These are phyloP conservation scores for Burhinus bistriatus DNA, from an alignment of 2,113 vertebrate genomes.

Conservation along the genomic window DNA sequence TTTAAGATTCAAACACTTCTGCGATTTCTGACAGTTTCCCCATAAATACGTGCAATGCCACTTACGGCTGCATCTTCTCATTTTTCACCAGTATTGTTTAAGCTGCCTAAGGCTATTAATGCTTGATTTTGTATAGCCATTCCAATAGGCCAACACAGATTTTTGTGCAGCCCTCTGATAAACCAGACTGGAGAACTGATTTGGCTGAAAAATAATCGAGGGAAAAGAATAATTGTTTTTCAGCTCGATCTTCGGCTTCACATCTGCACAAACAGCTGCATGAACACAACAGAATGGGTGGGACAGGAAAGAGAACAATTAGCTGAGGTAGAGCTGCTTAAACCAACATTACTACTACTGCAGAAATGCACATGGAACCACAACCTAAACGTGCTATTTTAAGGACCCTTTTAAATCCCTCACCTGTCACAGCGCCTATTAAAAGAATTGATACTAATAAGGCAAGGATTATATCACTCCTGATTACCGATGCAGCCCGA, in stretches of 20 bases:
- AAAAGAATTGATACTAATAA: constrained; percentile 39
- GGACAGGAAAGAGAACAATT: constrained; percentile 56
- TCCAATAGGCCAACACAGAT: not conserved
- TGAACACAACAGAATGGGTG: constrained; percentile 35
- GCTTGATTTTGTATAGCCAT: not conserved
- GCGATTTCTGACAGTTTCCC: not conserved
- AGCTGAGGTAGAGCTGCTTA: constrained; percentile 31
- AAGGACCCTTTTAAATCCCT: constrained; percentile 33
- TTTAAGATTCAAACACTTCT: not conserved
- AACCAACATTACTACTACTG: not conserved
- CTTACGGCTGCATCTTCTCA: not conserved
- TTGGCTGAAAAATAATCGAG: constrained; percentile 21
- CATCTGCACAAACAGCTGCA: constrained; percentile 46
- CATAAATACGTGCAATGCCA: not conserved
- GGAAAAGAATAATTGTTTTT: constrained; percentile 1
- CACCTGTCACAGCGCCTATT: constrained; percentile 39
- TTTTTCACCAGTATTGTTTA: not conserved
- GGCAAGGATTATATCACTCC: constrained; percentile 4
- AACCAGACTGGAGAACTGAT: not conserved
- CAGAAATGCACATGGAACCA: not conserved
- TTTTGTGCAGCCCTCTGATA: not conserved
- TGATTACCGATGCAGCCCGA: not conserved
- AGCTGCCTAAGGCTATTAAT: not conserved
- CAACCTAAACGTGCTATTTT: constrained; percentile 18
- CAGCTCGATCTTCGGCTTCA: constrained; percentile 12